Conservation (phyloP, 2,797 vertebrate species). For the Anolis apletophallus region DNA sequence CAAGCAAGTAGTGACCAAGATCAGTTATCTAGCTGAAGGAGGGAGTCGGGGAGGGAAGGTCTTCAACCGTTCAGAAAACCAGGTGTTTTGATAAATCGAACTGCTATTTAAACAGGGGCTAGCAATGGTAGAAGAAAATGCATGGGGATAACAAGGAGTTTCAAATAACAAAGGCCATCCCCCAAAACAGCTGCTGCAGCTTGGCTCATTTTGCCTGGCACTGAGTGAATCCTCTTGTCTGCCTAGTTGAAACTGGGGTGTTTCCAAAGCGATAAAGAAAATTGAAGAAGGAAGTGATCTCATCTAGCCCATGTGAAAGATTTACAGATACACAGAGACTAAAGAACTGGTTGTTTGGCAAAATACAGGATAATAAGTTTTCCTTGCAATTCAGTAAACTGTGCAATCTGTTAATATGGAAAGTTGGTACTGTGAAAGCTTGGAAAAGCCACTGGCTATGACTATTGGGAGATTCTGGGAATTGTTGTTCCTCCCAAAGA, state of each 20-base stretch:
- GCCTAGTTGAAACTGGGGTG: background rate
- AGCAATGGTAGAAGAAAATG: background rate
- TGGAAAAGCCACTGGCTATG: too few species aligned
- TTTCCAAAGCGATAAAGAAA: background rate
- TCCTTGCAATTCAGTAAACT: background rate
- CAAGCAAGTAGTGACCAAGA: background rate
- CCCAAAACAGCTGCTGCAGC: constrained; percentile 13
- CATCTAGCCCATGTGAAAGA: background rate
- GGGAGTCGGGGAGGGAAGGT: background rate
- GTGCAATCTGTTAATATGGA: background rate
- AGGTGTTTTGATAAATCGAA: constrained; percentile 32
- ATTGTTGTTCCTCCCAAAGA: too few species aligned
- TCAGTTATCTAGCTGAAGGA: background rate
- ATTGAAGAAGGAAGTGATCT: background rate
- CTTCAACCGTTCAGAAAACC: background rate
- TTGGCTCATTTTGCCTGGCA: background rate
- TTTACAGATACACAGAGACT: background rate
- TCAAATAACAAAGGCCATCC: constrained; percentile 16
- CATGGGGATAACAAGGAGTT: background rate
- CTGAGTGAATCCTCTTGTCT: background rate
- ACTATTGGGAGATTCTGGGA: too few species aligned
- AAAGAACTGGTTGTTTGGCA: background rate
- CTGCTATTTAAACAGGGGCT: background rate
- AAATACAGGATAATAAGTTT: background rate
- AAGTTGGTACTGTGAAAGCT: background rate